phyloP scores from a whole-genome alignment of 2,888 invertebrate genomes.

The Ditylenchus weischeri region DNA sequence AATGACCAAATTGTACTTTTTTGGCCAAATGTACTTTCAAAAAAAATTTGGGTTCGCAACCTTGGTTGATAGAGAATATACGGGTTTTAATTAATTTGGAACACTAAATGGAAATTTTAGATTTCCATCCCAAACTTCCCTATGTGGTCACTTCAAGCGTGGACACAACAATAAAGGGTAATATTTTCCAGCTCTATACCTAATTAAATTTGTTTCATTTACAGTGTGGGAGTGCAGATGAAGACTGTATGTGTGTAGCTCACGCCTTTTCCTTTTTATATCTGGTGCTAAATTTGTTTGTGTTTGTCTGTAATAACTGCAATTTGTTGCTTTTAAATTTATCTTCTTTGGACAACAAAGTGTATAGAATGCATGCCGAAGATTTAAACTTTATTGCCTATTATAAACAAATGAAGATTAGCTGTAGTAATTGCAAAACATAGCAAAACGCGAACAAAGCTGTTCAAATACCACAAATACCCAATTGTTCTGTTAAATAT shows the following conservation, averaged over 20 bases:
- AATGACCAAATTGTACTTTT: no score
- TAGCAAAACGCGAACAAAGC: no score
- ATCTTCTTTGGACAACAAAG: background rate
- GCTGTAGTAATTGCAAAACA: no score
- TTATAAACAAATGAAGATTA: no score
- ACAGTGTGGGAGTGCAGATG: constrained; percentile 86
- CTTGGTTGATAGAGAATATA: no score
- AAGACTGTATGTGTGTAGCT: background rate
- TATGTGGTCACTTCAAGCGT: constrained; percentile 98
- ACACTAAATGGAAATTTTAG: constrained; percentile 5
- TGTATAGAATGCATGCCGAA: constrained; percentile 6
- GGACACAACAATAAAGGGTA: constrained; percentile 87
- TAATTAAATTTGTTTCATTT: no score
- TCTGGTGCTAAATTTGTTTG: constrained; percentile 3
- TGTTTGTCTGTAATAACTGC: background rate
- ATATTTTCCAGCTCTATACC: no score
- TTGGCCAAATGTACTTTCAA: no score
- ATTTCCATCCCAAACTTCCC: constrained; percentile 78
- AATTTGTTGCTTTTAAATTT: constrained; percentile 7
- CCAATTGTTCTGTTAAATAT: no score
- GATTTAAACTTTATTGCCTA: background rate
- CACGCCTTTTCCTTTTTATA: background rate
- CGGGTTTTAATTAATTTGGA: no score
- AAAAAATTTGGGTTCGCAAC: no score
- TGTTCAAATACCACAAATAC: no score